Evolutionary conservation across 1,140 invertebrate genomes (phyloP), one percentile per base, ranked within the genome.

Genomic region (Protaetia brevitarsis): DNA sequence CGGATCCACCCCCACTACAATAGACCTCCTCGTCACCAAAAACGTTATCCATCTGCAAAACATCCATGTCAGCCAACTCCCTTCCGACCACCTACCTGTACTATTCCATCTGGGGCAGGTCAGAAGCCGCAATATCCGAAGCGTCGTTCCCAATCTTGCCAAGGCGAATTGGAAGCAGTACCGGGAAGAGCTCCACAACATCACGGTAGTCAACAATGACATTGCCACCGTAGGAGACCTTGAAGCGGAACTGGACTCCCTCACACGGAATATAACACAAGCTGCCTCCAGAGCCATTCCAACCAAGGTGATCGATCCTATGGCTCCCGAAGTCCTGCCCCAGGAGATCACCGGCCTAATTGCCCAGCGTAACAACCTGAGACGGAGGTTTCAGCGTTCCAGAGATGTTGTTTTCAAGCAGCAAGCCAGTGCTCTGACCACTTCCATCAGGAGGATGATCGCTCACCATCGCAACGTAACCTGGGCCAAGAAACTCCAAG

Each of bases 11-110:
- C 66, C 62, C 1, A 57, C 66, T 5, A 64, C 29, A 19, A 67
- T 64, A n/a, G 66, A 67, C 34, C 13, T 64, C 23, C 16, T 64
- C 21, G 1, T 67, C 3, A 64, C 13, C 21, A 67, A 67, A 67
- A 67, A 64, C 3, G 34, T 57, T 2, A 34, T n/a, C 27, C n/a
- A 16, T 13, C 27, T n/a, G 2, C n/a, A 65, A 21, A 16, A 36
- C 0, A 3, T 4, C 10, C 7, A 58, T 10, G 2, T 41, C 13
- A 13, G 3, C 2, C 19, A 8, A 37, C 21, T 64, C 26, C 27
- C 4, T 13, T 66, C 65, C 2, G 65, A 66, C 23, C 65, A 66
- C 16, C 16, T 41, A 16, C 65, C 65, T 3, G 21, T 66, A 11
- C 3, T 29, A 8, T 26, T 3, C 6, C 34, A n/a, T 13, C 29